These are phyloP conservation scores for Acanthis flammea DNA, from an alignment of 2,797 vertebrate species.

Conservation along the genomic window DNA sequence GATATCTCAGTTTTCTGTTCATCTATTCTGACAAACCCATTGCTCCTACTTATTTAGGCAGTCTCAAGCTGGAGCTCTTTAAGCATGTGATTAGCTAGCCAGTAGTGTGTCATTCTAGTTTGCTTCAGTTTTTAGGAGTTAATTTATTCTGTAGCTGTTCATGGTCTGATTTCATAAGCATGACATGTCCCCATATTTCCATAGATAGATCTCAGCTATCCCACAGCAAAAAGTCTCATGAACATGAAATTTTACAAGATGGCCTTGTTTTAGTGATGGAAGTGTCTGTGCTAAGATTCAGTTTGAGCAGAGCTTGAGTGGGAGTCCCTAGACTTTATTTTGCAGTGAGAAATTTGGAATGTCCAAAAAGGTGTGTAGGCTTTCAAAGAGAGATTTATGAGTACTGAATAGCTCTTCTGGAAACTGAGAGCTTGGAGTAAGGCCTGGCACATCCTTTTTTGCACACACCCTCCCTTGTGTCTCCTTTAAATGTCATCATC, in stretches of 20 bases:
- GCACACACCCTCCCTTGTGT: fast-evolving
- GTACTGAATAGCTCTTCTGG: neutral
- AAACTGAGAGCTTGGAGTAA: neutral
- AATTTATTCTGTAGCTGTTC: neutral
- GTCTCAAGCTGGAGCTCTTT: neutral
- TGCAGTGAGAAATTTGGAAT: neutral
- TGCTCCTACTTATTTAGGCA: neutral
- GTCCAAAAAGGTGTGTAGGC: neutral
- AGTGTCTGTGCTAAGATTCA: neutral
- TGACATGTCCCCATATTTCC: neutral
- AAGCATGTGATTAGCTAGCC: neutral
- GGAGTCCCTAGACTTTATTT: neutral
- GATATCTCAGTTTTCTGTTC: neutral
- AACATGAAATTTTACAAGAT: neutral
- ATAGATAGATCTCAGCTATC: neutral
- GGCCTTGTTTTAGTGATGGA: neutral
- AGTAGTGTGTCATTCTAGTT: neutral
- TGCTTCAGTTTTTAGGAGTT: neutral
- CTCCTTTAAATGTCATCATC: neutral
- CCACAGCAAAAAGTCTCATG: neutral
- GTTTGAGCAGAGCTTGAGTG: neutral
- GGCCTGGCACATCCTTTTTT: neutral
- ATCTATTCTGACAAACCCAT: neutral
- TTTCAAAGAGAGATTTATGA: neutral
- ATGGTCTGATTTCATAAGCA: neutral